Conservation (phyloP, 2,797 vertebrate genomes). For the Ptychobarbus kaznakovi region DNA sequence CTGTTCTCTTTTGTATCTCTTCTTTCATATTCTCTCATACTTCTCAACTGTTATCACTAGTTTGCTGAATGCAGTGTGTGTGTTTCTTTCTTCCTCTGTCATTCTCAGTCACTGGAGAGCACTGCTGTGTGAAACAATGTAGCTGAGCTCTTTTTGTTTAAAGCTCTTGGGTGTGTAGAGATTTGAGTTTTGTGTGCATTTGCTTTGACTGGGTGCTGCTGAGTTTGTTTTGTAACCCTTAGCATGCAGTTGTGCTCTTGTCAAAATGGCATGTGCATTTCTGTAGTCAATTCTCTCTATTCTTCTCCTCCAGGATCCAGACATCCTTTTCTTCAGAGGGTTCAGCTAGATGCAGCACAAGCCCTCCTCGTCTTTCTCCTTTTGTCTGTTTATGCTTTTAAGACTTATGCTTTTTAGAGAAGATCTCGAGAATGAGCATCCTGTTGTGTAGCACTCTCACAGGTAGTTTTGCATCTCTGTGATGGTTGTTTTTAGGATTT, state of each 20-base stretch:
- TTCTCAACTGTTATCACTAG: slow-evolving; percentile 38
- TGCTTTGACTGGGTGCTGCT: background rate
- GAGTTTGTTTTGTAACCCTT: background rate
- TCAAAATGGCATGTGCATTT: slow-evolving; percentile 10
- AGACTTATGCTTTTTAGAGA: background rate
- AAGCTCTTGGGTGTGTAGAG: background rate
- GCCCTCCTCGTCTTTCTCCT: background rate
- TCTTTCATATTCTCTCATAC: slow-evolving; percentile 65
- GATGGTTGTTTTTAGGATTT: background rate
- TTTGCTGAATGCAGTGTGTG: slow-evolving; percentile 1
- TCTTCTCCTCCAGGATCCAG: slow-evolving; percentile 76
- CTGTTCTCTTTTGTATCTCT: slow-evolving; percentile 84
- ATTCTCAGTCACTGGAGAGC: slow-evolving; percentile 25
- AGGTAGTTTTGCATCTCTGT: background rate
- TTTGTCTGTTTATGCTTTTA: slow-evolving; percentile 4
- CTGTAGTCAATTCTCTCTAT: slow-evolving; percentile 69
- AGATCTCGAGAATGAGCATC: background rate
- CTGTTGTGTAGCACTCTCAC: background rate
- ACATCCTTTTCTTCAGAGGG: slow-evolving; percentile 82
- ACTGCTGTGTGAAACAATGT: background rate
- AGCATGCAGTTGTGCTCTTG: background rate
- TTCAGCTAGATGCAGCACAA: slow-evolving; percentile 77
- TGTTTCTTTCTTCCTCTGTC: slow-evolving; percentile 58
- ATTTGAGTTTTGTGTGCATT: background rate
- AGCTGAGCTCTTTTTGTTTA: background rate